Evolutionary conservation across 2,113 vertebrate genomes (phyloP), one percentile per base, ranked within the genome.

Genomic region (Microcebus murinus): DNA sequence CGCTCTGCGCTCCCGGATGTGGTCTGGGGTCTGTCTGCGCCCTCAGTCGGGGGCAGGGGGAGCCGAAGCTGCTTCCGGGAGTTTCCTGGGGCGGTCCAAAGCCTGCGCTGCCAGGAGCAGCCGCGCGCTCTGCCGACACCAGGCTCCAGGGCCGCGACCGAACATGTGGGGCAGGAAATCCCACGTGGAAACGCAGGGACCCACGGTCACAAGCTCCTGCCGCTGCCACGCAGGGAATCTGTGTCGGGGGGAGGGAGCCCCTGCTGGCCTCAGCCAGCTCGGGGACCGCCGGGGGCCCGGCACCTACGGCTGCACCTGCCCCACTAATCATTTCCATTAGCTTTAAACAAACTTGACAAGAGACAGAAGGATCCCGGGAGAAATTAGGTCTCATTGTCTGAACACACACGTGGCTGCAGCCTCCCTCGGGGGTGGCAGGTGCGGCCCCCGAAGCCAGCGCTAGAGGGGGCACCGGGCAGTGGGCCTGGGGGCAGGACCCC

Each of bases 271-370:
- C 4, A 11, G 70, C 70, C 2, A 0, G 76, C 1, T 1, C 1
- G 9, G 55, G 39, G 70, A 13, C 45, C 3, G 0, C 63, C 9
- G 15, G 42, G 42, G 4, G 42, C 57, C 48, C 1, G 4, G 4
- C 20, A 20, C 36, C 55, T 1, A 94, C 98, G 97, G 94, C 89
- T 96, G 94, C 94, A 95, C 97, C 92, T 94, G 97, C 29, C 65
- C 92, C 95, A 76, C 97, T 98, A 98, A 98, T 98, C 97, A 95
- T 97, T 98, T 97, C 97, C 95, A 96, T 98, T 98, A 97, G 96
- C 98, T 98, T 98, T 98, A 98, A 98, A 97, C 90, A 98, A 97
- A 97, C 97, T 97, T 98, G 97, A 97, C 96, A 97, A 96, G 91
- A 98, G 97, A 98, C 36, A 1, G 96, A 88, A 86, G 92, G 95